Evolutionary conservation across 2,113 vertebrate genomes (phyloP).

Genomic region (Dicaeum eximium): DNA sequence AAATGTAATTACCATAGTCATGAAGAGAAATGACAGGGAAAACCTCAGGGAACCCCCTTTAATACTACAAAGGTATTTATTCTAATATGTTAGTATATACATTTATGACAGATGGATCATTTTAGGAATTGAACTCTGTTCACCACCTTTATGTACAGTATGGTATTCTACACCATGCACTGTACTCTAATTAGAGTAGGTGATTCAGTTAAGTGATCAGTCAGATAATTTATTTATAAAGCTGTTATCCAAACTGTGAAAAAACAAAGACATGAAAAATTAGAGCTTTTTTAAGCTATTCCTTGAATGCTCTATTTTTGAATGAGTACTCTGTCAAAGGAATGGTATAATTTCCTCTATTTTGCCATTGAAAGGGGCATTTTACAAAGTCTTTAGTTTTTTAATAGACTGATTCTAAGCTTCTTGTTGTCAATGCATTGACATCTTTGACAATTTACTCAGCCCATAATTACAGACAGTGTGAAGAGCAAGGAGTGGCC

Average conservation of each 20-base stretch:
- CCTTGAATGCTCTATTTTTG: neutral
- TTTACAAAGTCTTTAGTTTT: neutral
- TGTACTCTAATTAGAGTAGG: neutral
- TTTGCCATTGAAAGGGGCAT: neutral
- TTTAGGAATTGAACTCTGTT: neutral
- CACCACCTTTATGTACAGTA: neutral
- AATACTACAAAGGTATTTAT: neutral
- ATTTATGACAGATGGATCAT: neutral
- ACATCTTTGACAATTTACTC: neutral
- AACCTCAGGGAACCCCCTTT: neutral
- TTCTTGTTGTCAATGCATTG: neutral
- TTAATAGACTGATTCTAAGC: neutral
- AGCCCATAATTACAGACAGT: neutral
- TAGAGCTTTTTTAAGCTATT: neutral
- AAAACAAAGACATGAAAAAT: neutral
- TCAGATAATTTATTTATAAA: constrained; percentile 24
- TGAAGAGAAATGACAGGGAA: neutral
- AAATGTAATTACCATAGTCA: neutral
- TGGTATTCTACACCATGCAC: neutral
- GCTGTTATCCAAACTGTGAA: neutral
- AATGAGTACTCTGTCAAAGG: neutral
- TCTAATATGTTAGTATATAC: neutral
- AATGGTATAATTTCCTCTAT: neutral
- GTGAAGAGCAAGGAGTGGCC: neutral
- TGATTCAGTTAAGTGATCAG: constrained; percentile 9